These are phyloP conservation scores for Phaetusa simplex DNA, from an alignment of 2,113 vertebrate genomes.

Conservation along the genomic window DNA sequence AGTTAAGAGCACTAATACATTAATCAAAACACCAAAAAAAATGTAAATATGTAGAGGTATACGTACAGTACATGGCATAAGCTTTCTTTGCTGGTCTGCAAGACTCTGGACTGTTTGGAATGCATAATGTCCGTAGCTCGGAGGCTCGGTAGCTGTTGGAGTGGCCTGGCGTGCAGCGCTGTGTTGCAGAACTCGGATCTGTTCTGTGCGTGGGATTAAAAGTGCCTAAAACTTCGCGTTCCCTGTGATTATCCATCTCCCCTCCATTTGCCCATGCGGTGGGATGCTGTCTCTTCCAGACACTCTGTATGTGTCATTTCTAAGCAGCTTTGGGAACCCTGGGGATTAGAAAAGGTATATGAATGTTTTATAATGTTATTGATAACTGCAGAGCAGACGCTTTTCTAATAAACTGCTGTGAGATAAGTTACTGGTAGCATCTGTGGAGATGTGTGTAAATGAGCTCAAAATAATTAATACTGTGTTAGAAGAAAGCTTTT, in stretches of 20 bases:
- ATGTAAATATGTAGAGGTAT: neutral
- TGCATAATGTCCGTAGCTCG: neutral
- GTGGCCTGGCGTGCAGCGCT: fast-evolving
- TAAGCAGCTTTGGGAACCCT: neutral
- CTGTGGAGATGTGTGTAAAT: constrained; percentile 13
- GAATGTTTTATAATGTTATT: constrained; percentile 60
- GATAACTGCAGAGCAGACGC: neutral
- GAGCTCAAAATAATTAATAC: constrained; percentile 34
- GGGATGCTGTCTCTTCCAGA: neutral
- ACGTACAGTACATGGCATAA: too few relatives aligned
- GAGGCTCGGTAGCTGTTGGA: neutral
- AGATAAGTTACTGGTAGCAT: constrained; percentile 25
- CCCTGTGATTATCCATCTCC: neutral
- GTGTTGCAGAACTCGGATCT: neutral
- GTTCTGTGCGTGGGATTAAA: neutral
- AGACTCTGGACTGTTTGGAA: neutral
- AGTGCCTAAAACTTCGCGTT: neutral
- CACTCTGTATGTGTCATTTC: neutral
- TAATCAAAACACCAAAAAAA: neutral
- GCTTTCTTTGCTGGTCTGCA: too few relatives aligned
- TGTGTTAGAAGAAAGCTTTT: constrained; percentile 14
- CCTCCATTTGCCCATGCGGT: neutral
- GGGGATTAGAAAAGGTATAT: neutral
- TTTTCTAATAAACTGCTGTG: constrained; percentile 31
- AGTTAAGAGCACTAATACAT: neutral